Base-by-base conservation (phyloP, 92 coral and sea anemone species). In the Epizoanthus rinbou region DNA sequence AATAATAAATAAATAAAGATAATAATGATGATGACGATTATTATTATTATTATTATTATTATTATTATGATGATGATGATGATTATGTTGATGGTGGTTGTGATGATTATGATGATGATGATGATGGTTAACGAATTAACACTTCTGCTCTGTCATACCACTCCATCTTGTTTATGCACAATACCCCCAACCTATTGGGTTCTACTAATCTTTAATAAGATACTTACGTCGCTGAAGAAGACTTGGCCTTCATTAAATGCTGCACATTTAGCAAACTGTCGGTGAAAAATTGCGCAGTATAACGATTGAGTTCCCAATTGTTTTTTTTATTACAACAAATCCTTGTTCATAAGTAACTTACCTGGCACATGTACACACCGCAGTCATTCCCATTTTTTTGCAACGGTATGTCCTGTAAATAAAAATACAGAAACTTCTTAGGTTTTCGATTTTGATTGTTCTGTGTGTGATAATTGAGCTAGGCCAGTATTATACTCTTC, bases 311-410 rank as follows among this genome's bases (percentile, higher is more conserved):
- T 56, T 14, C 19, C 10, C 4, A 57, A 16, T 13, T 57, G 16
- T 8, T 15, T 57, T 16, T 14, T 57, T 0, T 5, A 57, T 0
- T 16, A 15, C 19, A 16, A 3, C 5, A 16, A 3, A 57, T 57
- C 19, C 19, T 16, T 16, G 19, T 57, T 21, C 23, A n/a, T n/a
- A 28, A 28, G 31, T 28, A 28, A 28, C 31, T 63, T 63, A 63
- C 68, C 68, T 22, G 68, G 17, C 68, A 63, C 10, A 63, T 16
- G 11, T 22, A 22, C 16, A 63, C 33, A 21, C 33, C 68, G 11
- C 66, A 63, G 68, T 63, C 68, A n/a, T 63, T 21, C 16, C 68
- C 68, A 22, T 63, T 63, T 60, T 21, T 63, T 63, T 63, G 68
- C 8, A 8, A 21, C 17, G 68, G 31, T 21, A 63, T 22, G 17